Evolutionary conservation across 2,797 vertebrate species (phyloP).

Genomic region (Cyprinella venusta): DNA sequence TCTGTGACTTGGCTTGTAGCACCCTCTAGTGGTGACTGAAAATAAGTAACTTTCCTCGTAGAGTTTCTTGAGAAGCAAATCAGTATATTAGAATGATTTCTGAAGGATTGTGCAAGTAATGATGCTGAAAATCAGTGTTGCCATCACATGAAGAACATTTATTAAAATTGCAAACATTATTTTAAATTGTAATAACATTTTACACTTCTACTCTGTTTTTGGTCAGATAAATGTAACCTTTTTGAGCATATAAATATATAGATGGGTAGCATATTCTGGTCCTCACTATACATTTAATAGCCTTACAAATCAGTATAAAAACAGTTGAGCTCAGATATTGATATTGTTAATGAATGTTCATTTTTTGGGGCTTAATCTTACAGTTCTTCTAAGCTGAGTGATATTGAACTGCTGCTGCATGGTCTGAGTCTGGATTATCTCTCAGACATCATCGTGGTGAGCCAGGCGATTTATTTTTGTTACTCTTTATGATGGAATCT

Average conservation of each 20-base stretch:
- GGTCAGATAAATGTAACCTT: not conserved
- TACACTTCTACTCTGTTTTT: not conserved
- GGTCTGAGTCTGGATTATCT: conserved; percentile 87
- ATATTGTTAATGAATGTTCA: not conserved
- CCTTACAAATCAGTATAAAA: conserved; percentile 2
- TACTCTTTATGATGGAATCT: not conserved
- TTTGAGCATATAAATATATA: not conserved
- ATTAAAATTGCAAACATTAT: not conserved
- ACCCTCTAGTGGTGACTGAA: conserved; percentile 63
- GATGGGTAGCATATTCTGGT: too few species aligned
- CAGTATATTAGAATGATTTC: not conserved
- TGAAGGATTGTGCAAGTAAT: not conserved
- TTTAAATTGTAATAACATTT: not conserved
- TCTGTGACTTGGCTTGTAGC: not conserved
- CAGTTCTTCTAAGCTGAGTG: conserved; percentile 80
- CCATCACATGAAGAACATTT: not conserved
- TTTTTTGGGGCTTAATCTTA: conserved; percentile 29
- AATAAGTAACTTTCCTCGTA: not conserved
- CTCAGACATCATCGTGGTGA: conserved; percentile 77
- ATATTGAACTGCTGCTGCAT: conserved; percentile 87
- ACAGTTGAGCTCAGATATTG: not conserved
- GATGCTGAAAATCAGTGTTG: not conserved
- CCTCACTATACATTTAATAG: not conserved
- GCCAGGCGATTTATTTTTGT: conserved; percentile 41
- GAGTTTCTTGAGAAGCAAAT: not conserved